Evolutionary conservation across 2,113 vertebrate genomes (phyloP).

Genomic region (Phaethornis superciliosus): DNA sequence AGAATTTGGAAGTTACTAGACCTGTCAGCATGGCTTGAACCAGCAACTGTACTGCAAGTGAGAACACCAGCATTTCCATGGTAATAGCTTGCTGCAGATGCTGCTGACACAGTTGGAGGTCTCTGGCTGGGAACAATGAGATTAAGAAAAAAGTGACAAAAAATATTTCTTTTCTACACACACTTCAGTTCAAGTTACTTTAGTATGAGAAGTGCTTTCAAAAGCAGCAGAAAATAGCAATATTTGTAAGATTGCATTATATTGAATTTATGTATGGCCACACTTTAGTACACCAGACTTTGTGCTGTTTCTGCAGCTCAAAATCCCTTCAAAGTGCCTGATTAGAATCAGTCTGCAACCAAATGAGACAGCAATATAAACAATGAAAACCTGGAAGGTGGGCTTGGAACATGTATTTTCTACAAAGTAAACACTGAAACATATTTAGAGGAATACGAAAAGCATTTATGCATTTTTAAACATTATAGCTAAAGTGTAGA

Average conservation of each 20-base stretch:
- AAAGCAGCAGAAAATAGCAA: background rate
- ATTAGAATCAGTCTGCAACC: background rate
- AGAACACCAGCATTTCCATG: background rate
- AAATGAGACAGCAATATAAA: background rate
- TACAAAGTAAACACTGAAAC: background rate
- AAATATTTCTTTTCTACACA: background rate
- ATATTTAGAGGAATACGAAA: background rate
- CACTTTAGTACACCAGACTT: background rate
- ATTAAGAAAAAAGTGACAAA: background rate
- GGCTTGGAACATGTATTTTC: background rate
- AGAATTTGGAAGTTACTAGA: background rate
- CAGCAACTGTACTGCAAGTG: background rate
- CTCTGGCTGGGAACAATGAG: background rate
- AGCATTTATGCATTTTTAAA: background rate
- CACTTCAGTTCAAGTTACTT: background rate
- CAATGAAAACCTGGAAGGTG: background rate
- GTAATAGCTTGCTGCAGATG: background rate
- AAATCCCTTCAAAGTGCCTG: background rate
- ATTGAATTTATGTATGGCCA: background rate
- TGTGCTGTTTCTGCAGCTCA: background rate
- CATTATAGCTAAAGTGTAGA: background rate
- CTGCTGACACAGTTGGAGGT: background rate
- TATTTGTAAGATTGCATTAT: background rate
- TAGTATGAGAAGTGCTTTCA: background rate
- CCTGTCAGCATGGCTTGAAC: background rate